These are phyloP conservation scores for Odontocerum albicorne DNA, from an alignment of 2,888 invertebrate species.

Conservation along the genomic window DNA sequence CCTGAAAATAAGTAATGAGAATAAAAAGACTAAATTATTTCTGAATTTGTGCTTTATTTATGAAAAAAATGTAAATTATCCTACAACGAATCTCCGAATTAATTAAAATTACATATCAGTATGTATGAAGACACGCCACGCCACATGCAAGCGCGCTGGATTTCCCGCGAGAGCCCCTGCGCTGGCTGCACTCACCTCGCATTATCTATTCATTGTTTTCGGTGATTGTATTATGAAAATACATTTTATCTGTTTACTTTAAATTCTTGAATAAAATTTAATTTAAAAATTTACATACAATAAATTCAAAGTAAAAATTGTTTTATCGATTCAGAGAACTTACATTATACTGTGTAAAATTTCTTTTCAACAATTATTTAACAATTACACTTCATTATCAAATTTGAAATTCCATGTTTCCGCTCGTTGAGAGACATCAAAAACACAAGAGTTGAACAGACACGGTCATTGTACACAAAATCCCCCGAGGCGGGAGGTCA, in stretches of 20 bases:
- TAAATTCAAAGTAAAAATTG: constrained; percentile 24
- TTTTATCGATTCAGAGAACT: constrained; percentile 15
- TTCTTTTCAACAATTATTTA: constrained; percentile 21
- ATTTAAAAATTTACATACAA: constrained; percentile 28
- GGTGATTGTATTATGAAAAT: constrained; percentile 59
- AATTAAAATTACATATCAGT: constrained; percentile 60
- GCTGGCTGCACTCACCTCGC: constrained; percentile 2
- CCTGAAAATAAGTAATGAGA: too few species aligned
- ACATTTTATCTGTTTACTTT: constrained; percentile 43
- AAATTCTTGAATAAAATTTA: constrained; percentile 21
- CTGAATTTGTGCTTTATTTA: constrained; percentile 66
- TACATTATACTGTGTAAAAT: constrained; percentile 17
- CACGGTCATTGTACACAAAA: constrained; percentile 15
- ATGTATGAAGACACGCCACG: constrained; percentile 26
- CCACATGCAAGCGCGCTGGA: not conserved
- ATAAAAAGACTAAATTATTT: constrained; percentile 45
- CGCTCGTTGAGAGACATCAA: constrained; percentile 8
- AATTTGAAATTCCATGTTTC: constrained; percentile 9
- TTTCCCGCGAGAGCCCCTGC: not conserved
- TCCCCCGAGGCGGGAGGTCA: not conserved
- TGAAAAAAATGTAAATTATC: constrained; percentile 70
- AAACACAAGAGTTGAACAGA: constrained; percentile 25
- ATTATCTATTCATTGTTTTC: constrained; percentile 58
- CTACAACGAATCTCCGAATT: constrained; percentile 65
- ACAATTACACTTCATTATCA: constrained; percentile 24